phyloP scores from a whole-genome alignment of 2,797 vertebrate species.

The Pristis pectinata region DNA sequence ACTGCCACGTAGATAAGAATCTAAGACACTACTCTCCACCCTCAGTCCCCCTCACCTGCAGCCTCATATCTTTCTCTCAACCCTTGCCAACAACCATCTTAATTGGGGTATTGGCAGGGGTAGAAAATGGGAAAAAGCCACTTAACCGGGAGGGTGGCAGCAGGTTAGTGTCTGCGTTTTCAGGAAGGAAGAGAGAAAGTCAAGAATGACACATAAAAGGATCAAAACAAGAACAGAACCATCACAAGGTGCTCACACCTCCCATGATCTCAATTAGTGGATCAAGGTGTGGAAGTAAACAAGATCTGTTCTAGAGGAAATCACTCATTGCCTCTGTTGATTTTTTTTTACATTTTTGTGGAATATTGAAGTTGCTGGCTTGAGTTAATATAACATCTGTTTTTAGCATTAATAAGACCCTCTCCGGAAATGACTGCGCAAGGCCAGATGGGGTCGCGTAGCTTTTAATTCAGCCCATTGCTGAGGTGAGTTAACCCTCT shows the following conservation, averaged over 20 bases:
- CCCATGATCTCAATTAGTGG: no score
- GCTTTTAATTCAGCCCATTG: neutral
- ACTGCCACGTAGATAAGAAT: no score
- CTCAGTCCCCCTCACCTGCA: no score
- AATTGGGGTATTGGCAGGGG: no score
- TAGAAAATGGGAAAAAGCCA: no score
- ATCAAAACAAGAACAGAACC: neutral
- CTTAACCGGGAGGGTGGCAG: no score
- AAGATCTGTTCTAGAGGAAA: no score
- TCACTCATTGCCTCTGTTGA: neutral
- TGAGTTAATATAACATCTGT: conserved; percentile 21
- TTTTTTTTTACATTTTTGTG: neutral
- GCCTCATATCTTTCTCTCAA: no score
- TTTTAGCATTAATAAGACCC: neutral
- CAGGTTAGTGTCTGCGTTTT: neutral
- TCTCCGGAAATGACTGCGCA: neutral
- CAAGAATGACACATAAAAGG: neutral
- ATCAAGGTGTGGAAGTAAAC: neutral
- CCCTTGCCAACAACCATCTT: no score
- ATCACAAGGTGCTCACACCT: neutral
- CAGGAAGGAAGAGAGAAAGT: neutral
- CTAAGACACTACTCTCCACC: no score
- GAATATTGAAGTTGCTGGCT: neutral
- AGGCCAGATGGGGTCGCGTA: neutral
- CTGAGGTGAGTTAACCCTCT: neutral